These are phyloP conservation scores for Cladorhizidae sp. DNA, from an alignment of 37 sponge, comb jelly and placozoan genomes.

Conservation along the genomic window DNA sequence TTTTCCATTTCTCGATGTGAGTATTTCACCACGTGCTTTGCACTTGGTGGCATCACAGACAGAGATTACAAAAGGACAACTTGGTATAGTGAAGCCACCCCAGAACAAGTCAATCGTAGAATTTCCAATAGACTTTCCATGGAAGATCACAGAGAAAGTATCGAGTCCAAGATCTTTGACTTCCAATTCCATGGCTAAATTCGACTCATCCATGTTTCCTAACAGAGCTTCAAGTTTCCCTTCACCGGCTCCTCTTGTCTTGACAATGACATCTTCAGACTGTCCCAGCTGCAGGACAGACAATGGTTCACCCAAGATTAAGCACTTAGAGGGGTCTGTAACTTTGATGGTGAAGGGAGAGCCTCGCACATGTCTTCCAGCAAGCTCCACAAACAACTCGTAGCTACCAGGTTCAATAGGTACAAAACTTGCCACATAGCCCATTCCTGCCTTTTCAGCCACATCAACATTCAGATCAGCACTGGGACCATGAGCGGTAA, in stretches of 20 bases:
- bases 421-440: slow-evolving; percentile 50
- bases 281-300: slow-evolving; percentile 51
- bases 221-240: slow-evolving; percentile 58
- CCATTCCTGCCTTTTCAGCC: slow-evolving; percentile 8
- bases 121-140: slow-evolving; percentile 19
- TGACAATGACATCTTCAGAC: slow-evolving; percentile 54
- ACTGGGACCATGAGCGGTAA: slow-evolving; percentile 72
- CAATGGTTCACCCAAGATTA: slow-evolving; percentile 54
- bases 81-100: slow-evolving; percentile 62
- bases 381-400: slow-evolving; percentile 80
- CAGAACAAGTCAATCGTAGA: slow-evolving; percentile 34
- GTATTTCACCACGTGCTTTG: slow-evolving; percentile 57
- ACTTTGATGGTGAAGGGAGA: slow-evolving; percentile 70
- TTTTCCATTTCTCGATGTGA: slow-evolving; percentile 47
- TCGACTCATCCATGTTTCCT: slow-evolving; percentile 9
- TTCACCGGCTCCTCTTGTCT: slow-evolving; percentile 70
- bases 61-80: slow-evolving; percentile 51
- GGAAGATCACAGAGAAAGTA: slow-evolving; percentile 50
- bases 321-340: slow-evolving; percentile 67
- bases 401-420: slow-evolving; percentile 76
- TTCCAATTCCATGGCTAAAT: slow-evolving; percentile 17
- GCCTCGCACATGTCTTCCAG: slow-evolving; percentile 65
- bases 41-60: slow-evolving; percentile 72
- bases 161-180: slow-evolving; percentile 30
- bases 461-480: slow-evolving; percentile 59